Percentiles rank a stretch among this genome's conserved stretches.
Conservation (phyloP, 2,888 invertebrate genomes). For the Schrankia costaestrigalis region DNA sequence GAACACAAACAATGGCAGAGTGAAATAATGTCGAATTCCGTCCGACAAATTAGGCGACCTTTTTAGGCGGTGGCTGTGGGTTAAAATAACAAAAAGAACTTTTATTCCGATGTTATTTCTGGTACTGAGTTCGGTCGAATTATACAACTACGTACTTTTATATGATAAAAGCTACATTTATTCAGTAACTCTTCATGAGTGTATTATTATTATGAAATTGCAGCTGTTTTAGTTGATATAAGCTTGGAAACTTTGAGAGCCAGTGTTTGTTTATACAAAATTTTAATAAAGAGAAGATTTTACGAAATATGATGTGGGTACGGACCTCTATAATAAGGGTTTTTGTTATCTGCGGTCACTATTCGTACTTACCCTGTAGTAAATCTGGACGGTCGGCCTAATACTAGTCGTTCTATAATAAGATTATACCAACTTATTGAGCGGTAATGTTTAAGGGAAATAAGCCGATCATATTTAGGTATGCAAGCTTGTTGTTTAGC, state of each 20-base stretch:
- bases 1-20: constrained; percentile 73
- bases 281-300: constrained; percentile 2
- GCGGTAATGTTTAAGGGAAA: too few species aligned
- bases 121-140: constrained; percentile 26
- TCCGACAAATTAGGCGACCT: constrained; percentile 76
- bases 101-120: constrained; percentile 43
- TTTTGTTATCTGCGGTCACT: constrained; percentile 3
- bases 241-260: constrained; percentile 7
- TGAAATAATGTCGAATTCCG: constrained; percentile 75
- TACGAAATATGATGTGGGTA: not conserved
- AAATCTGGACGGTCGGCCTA: constrained; percentile 1
- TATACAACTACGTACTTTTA: constrained; percentile 26
- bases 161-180: constrained; percentile 30
- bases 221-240: constrained; percentile 15
- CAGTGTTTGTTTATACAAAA: constrained; percentile 1
- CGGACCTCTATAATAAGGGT: constrained; percentile 1
- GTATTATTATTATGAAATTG: constrained; percentile 16
- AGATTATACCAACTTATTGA: too few species aligned
- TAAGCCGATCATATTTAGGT: too few species aligned
- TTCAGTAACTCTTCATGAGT: constrained; percentile 25
- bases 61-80: constrained; percentile 53
- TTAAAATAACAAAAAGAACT: constrained; percentile 66
- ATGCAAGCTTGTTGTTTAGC: too few species aligned
- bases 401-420: not conserved
- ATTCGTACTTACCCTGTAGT: not conserved